Evolutionary conservation across 2,797 vertebrate genomes (phyloP), one percentile per base, ranked within the genome.

Genomic region (Lateolabrax maculatus): DNA sequence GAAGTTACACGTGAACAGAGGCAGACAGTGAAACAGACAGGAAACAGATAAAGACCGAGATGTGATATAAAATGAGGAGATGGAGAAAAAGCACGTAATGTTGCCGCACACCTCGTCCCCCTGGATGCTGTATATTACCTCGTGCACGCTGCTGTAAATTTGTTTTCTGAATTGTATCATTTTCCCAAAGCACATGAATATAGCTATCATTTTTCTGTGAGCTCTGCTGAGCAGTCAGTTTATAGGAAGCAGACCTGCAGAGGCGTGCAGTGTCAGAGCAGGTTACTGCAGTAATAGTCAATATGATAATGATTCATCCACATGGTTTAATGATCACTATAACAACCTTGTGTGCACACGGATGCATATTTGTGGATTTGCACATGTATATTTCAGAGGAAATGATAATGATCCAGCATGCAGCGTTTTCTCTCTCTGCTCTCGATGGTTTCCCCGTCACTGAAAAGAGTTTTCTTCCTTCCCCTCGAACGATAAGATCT

Each of bases 401-500:
- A 29, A 57, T 2, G 66, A 81, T 84, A 83, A 84, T 18, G 77
- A 83, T 81, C 41, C 46, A 1, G 12, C n/a, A 12, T n/a, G 58
- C 36, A 5, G 61, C 19, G 25, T 61, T 48, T 16, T 62, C 41
- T 53, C 48, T 61, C 52, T 75, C 57, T 63, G 69, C 71, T 81
- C 52, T 49, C 55, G 1, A 79, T 71, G 66, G 80, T 85, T 84
- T 55, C 56, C 56, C 5, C 1, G n/a, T 29, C 21, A 2, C 55
- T 70, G 71, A 84, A 89, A 83, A 79, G 65, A 76, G 49, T 71
- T 82, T 75, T 83, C 57, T 71, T 75, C 75, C 49, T 39, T 62
- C 71, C 66, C 4, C 18, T 16, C 5, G 21, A 61, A 62, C 1
- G 87, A 91, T 91, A 89, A 79, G 57, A 90, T 93, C 89, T 80